Percentiles rank a stretch among this genome's conserved stretches.
Evolutionary conservation across 2,888 invertebrate genomes (phyloP).

Genomic region (Choristoneura rosaceana): DNA sequence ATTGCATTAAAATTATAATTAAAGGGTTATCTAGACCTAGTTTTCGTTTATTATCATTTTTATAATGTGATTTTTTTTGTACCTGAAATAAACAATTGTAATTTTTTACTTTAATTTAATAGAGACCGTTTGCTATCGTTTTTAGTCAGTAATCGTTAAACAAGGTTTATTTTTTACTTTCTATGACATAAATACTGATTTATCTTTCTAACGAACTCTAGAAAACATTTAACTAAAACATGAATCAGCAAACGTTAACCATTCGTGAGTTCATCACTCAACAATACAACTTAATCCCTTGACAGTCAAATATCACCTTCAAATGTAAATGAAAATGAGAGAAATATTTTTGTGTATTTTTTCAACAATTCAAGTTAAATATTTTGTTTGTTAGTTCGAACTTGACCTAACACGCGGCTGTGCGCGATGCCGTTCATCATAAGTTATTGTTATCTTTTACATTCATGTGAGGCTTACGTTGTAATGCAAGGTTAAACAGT

Average conservation of each 20-base stretch:
- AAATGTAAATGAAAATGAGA: not conserved
- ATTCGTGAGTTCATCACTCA: not conserved
- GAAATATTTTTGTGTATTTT: not conserved
- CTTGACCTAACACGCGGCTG: conserved; percentile 10
- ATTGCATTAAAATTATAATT: too few relatives aligned
- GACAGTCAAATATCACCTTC: not conserved
- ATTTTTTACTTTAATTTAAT: too few relatives aligned
- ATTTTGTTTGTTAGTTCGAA: conserved; percentile 13
- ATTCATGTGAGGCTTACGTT: not conserved
- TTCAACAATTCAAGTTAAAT: not conserved
- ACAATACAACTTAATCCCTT: conserved; percentile 3
- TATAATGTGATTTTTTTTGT: too few relatives aligned
- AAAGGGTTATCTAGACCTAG: too few relatives aligned
- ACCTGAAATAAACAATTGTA: not conserved
- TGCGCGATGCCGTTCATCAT: conserved; percentile 2
- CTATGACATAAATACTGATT: too few relatives aligned
- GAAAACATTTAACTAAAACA: not conserved
- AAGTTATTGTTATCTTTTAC: conserved; percentile 8
- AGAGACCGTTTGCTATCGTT: not conserved
- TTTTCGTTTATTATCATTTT: too few relatives aligned
- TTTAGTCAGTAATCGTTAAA: too few relatives aligned
- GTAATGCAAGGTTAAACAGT: too few relatives aligned
- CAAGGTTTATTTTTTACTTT: too few relatives aligned
- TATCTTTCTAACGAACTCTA: not conserved
- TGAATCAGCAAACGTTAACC: conserved; percentile 1